Evolutionary conservation across 2,797 vertebrate species (phyloP), one percentile per base, ranked within the genome.

Genomic region (Petrocephalus sullivani): DNA sequence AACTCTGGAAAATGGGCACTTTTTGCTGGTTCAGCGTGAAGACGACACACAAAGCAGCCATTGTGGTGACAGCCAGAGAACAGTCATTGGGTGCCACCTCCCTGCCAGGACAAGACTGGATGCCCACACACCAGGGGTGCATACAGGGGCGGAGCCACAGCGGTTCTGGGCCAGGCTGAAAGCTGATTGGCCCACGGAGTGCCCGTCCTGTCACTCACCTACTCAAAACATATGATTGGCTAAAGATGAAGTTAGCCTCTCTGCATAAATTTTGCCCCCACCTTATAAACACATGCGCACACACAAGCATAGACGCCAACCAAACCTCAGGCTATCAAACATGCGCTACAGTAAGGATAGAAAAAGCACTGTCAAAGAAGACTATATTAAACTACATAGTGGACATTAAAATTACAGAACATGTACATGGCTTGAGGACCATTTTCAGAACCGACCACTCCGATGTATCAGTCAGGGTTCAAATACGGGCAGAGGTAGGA

Each of bases 1-100:
- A 90, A 90, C 91, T 82, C 90, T 83, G 88, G 86, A 64, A 41
- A 90, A 58, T 51, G 71, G 46, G n/a, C 61, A 87, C 67, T 58
- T 53, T 28, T 64, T 85, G 60, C 28, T 9, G 54, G 61, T 54
- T n/a, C 61, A 88, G 78, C 64, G 21, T 81, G 78, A 60, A 56
- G 41, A 46, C 86, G 56, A 57, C 51, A 23, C 85, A 86, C 87
- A 89, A 87, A 93, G 90, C 90, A 92, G 93, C 93, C 94, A 93
- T 91, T 91, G 75, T 23, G 89, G 85, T 37, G 64, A 14, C 64
- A 71, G 33, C 23, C 33, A 6, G 12, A 37, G 64, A 37, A 71
- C 3, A 71, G 28, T 10, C 64, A 33, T 14, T 49, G 87, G 84
- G 64, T 87, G 57, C 88, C 88, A 87, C 90, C 87, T 90, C 89